A percentile compares a stretch with the other conserved stretches of the same genome.
These are phyloP conservation scores for Pseudotriccus pelzelni DNA, from an alignment of 2,797 vertebrate genomes.

Conservation along the genomic window DNA sequence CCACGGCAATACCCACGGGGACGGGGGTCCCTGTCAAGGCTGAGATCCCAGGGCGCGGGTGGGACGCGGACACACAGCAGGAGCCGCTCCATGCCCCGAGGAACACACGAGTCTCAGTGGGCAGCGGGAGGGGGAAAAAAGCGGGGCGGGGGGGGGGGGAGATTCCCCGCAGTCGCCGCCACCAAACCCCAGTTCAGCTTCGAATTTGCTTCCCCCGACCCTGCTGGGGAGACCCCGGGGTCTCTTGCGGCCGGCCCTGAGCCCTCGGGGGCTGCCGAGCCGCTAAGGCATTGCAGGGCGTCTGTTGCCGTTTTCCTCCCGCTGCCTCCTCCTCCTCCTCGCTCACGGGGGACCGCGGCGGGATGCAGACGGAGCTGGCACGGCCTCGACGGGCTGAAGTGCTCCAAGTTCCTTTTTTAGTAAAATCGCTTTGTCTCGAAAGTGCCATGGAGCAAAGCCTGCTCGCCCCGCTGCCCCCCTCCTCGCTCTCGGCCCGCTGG, in stretches of 20 bases:
- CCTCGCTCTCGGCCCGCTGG: fast-evolving
- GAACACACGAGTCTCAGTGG: fast-evolving
- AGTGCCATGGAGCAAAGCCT: neutral
- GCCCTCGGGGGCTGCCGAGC: neutral
- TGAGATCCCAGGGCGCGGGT: too few relatives aligned
- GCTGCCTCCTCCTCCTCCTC: neutral
- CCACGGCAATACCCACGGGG: fast-evolving
- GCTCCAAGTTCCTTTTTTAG: slow-evolving; percentile 56
- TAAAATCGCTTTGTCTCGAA: slow-evolving; percentile 2
- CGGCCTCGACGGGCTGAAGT: fast-evolving
- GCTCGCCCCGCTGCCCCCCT: neutral
- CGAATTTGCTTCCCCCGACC: fast-evolving
- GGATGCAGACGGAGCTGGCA: neutral
- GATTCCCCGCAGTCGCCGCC: neutral
- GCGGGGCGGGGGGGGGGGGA: neutral
- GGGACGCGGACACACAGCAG: neutral
- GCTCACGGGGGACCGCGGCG: fast-evolving
- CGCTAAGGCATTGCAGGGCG: fast-evolving
- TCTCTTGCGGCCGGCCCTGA: neutral
- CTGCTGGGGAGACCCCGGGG: neutral
- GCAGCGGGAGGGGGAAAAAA: neutral
- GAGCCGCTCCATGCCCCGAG: fast-evolving
- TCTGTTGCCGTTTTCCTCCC: neutral
- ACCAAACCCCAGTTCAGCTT: neutral
- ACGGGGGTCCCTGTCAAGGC: fast-evolving